phyloP scores from a whole-genome alignment of 2,113 vertebrate species.

The Mormoops blainvillei region DNA sequence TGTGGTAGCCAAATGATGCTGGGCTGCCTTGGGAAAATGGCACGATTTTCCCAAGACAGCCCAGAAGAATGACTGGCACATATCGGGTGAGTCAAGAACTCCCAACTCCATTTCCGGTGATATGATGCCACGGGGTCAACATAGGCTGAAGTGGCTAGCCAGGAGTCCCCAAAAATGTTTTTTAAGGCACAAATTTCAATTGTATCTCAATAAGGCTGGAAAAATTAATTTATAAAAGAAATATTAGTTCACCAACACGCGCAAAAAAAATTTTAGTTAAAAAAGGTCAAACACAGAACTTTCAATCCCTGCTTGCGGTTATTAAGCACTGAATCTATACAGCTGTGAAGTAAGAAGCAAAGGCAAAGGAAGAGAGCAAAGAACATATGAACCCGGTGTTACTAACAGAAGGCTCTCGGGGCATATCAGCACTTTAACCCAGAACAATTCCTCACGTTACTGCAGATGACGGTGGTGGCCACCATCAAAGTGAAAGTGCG shows the following conservation, averaged over 20 bases:
- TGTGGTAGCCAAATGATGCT: background rate
- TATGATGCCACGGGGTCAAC: background rate
- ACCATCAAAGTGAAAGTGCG: background rate
- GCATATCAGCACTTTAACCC: background rate
- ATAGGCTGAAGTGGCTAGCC: accelerated
- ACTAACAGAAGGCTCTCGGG: background rate
- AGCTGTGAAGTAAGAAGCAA: background rate
- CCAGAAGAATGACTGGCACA: background rate
- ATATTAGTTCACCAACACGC: background rate
- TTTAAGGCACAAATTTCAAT: background rate
- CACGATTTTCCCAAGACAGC: no score
- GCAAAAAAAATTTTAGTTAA: background rate
- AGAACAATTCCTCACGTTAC: background rate
- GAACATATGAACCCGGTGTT: background rate
- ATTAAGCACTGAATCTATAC: background rate
- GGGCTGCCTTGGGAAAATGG: background rate
- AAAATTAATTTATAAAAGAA: background rate
- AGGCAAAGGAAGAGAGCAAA: background rate
- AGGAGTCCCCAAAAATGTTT: background rate
- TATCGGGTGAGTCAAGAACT: background rate
- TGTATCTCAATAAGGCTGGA: background rate
- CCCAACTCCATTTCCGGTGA: background rate
- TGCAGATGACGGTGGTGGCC: background rate
- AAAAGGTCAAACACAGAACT: background rate
- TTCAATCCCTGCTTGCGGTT: background rate